phyloP scores from a whole-genome alignment of 2,888 invertebrate genomes.

The Malthinus flaveolus region DNA sequence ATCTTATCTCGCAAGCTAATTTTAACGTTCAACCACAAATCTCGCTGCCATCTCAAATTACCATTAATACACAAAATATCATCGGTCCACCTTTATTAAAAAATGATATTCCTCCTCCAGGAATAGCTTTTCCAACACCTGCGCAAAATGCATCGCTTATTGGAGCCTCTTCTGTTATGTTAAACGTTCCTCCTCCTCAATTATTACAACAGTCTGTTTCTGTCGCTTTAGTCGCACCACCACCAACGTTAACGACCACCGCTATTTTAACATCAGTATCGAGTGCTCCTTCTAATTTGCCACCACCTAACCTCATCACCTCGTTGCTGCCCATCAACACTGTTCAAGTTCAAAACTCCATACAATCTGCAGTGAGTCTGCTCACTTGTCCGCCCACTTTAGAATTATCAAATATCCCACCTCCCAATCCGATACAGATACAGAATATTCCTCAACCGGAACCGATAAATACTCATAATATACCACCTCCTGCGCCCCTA shows the following conservation, averaged over 20 bases:
- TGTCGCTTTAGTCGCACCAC: slow-evolving; percentile 24
- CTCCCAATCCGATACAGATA: slow-evolving; percentile 54
- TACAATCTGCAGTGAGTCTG: slow-evolving; percentile 16
- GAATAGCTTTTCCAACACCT: slow-evolving; percentile 34
- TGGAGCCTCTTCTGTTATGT: slow-evolving; percentile 48
- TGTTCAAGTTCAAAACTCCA: slow-evolving; percentile 22
- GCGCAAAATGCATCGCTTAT: slow-evolving; percentile 41
- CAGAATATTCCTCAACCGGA: slow-evolving; percentile 58
- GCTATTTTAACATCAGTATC: slow-evolving; percentile 32
- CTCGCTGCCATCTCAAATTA: slow-evolving; percentile 30
- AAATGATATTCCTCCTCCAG: slow-evolving; percentile 36
- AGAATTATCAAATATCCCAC: slow-evolving; percentile 52
- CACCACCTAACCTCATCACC: slow-evolving; percentile 40
- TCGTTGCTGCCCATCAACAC: slow-evolving; percentile 18
- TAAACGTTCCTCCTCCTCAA: slow-evolving; percentile 53
- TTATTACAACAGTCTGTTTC: slow-evolving; percentile 32
- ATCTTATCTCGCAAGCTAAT: slow-evolving; percentile 36
- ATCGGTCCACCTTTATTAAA: slow-evolving; percentile 48
- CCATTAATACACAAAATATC: slow-evolving; percentile 43
- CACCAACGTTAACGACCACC: slow-evolving; percentile 23
- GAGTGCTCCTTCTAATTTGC: slow-evolving; percentile 45
- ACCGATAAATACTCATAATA: slow-evolving; percentile 58
- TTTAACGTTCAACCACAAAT: slow-evolving; percentile 29
- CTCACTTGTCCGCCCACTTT: slow-evolving; percentile 48
- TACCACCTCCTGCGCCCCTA: slow-evolving; percentile 54